These are phyloP conservation scores for Heteromormyrus szaboi DNA, from an alignment of 2,797 vertebrate species.

Conservation along the genomic window DNA sequence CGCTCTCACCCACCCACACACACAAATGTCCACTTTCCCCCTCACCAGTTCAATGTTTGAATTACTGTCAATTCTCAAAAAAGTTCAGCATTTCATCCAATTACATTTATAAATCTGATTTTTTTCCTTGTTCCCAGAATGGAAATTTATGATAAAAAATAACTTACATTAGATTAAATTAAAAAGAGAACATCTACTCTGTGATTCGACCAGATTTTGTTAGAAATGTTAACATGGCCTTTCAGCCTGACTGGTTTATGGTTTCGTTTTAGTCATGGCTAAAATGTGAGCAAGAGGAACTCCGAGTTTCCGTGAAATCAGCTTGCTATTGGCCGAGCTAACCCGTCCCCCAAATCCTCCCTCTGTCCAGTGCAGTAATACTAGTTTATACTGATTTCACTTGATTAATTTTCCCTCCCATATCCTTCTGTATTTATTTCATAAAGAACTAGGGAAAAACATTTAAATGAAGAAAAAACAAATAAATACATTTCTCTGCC, in stretches of 20 bases:
- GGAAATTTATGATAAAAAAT: conserved; percentile 48
- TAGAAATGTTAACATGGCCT: conserved; percentile 55
- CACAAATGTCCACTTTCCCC: conserved; percentile 31
- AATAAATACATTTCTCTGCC: conserved; percentile 53
- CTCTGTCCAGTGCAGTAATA: conserved; percentile 47
- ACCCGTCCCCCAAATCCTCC: conserved; percentile 32
- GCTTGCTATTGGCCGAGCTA: conserved; percentile 61
- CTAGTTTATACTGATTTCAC: conserved; percentile 38
- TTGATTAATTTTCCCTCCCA: conserved; percentile 31
- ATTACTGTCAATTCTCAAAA: conserved; percentile 20
- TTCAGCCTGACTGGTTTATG: conserved; percentile 44
- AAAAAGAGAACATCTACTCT: conserved; percentile 55
- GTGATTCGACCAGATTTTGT: conserved; percentile 53
- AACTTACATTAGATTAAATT: conserved; percentile 61
- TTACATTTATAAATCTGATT: conserved; percentile 39
- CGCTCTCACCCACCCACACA: conserved; percentile 40
- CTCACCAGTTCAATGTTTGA: conserved; percentile 37
- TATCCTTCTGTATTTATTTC: conserved; percentile 40
- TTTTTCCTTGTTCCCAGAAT: conserved; percentile 59
- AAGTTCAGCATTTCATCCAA: conserved; percentile 52
- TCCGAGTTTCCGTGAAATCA: conserved; percentile 46
- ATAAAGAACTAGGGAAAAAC: conserved; percentile 38
- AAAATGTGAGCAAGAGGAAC: conserved; percentile 38
- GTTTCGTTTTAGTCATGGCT: conserved; percentile 42
- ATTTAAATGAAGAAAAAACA: conserved; percentile 36